Evolutionary conservation across 2,113 vertebrate genomes (phyloP).

Genomic region (Nerophis ophidion): DNA sequence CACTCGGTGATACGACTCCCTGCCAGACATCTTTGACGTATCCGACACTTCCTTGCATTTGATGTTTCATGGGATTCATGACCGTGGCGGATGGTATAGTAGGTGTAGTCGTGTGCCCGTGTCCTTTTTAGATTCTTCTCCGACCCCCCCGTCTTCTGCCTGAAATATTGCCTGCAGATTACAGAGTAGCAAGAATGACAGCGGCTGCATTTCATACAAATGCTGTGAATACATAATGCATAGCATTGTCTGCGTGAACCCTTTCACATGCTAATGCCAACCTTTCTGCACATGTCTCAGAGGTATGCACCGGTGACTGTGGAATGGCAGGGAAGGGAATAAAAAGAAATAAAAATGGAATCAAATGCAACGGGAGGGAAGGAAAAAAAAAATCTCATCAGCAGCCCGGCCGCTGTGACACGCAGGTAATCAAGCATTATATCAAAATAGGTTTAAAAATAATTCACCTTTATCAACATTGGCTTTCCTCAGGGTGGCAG

Average conservation of each 20-base stretch:
- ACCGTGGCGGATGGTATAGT: constrained; percentile 22
- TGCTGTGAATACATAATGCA: constrained; percentile 71
- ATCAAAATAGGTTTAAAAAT: constrained; percentile 24
- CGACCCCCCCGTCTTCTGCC: constrained; percentile 16
- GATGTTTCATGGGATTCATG: constrained; percentile 51
- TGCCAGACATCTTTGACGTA: constrained; percentile 56
- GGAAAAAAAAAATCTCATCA: constrained; percentile 27
- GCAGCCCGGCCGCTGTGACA: constrained; percentile 23
- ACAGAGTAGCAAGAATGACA: constrained; percentile 62
- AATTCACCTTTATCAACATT: constrained; percentile 19
- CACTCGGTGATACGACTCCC: constrained; percentile 41
- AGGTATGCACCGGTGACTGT: constrained; percentile 54
- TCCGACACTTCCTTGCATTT: constrained; percentile 54
- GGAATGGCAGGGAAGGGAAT: constrained; percentile 35
- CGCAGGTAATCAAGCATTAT: constrained; percentile 25
- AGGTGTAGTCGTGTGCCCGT: constrained; percentile 31
- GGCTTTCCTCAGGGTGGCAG: constrained; percentile 16
- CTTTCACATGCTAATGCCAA: constrained; percentile 74
- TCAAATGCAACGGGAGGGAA: constrained; percentile 23
- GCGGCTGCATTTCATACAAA: constrained; percentile 69
- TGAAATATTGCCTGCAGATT: constrained; percentile 66
- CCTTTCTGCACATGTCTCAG: constrained; percentile 67
- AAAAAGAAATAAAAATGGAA: constrained; percentile 35
- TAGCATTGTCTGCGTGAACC: constrained; percentile 66
- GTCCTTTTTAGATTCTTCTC: constrained; percentile 47